These are phyloP conservation scores for Grantiella picta DNA, from an alignment of 2,113 vertebrate species.

Conservation along the genomic window DNA sequence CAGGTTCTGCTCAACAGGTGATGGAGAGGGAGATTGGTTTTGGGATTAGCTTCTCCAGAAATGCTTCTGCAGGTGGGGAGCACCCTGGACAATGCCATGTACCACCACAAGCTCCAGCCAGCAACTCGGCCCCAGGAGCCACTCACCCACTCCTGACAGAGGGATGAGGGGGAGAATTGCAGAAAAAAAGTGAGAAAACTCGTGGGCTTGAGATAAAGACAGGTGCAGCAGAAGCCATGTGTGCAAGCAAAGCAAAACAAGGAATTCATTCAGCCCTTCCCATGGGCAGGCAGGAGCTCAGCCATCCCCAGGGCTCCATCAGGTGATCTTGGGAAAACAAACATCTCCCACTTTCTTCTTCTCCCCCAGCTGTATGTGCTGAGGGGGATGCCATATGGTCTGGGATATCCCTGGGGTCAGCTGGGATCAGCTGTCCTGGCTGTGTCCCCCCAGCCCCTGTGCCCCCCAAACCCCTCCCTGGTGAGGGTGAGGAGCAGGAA, in stretches of 20 bases:
- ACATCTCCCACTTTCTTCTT: background rate
- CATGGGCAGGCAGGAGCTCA: background rate
- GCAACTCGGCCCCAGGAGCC: background rate
- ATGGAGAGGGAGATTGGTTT: background rate
- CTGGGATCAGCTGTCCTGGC: background rate
- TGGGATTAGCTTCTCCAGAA: background rate
- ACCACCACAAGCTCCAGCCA: background rate
- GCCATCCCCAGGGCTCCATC: background rate
- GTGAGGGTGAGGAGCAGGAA: background rate
- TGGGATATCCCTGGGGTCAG: background rate
- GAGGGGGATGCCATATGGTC: rapidly evolving
- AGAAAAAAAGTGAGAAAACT: background rate
- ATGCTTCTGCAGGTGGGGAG: background rate
- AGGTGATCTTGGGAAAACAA: background rate
- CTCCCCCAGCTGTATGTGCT: background rate
- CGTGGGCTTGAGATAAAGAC: background rate
- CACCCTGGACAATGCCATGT: background rate
- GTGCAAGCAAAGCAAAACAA: background rate
- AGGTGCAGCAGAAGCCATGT: background rate
- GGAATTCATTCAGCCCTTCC: background rate
- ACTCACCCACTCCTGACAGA: background rate
- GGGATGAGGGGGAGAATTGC: background rate
- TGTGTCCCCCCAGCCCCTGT: background rate
- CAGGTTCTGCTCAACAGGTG: background rate
- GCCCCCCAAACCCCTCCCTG: background rate